These are phyloP conservation scores for Leptobrachium ailaonicum DNA, from an alignment of 2,113 vertebrate species.

Conservation along the genomic window DNA sequence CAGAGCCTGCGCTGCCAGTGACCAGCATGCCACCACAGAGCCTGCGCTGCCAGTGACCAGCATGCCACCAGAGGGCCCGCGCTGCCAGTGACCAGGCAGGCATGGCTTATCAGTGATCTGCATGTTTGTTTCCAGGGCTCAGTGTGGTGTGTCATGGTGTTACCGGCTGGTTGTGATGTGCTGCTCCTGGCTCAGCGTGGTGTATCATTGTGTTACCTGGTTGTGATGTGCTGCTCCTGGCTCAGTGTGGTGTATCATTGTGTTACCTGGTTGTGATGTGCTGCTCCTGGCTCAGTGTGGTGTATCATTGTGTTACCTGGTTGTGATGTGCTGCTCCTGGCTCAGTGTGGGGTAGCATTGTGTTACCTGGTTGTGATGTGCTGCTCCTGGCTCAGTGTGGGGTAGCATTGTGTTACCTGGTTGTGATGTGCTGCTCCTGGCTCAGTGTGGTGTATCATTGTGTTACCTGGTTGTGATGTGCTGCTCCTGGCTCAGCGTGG, in stretches of 20 bases:
- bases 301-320: no score
- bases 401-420: neutral
- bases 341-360: neutral
- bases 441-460: no score
- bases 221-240: neutral
- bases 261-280: neutral
- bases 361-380: neutral
- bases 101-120: no score
- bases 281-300: no score
- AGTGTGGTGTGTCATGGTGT: no score
- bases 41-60: no score
- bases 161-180: neutral
- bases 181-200: neutral
- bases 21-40: no score
- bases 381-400: neutral
- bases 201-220: neutral
- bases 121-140: neutral
- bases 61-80: no score
- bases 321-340: neutral
- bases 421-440: neutral
- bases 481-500: neutral
- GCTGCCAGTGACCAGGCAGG: no score
- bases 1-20: no score
- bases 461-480: neutral
- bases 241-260: neutral